phyloP scores from a whole-genome alignment of 2,113 vertebrate genomes.

The Larimichthys crocea region DNA sequence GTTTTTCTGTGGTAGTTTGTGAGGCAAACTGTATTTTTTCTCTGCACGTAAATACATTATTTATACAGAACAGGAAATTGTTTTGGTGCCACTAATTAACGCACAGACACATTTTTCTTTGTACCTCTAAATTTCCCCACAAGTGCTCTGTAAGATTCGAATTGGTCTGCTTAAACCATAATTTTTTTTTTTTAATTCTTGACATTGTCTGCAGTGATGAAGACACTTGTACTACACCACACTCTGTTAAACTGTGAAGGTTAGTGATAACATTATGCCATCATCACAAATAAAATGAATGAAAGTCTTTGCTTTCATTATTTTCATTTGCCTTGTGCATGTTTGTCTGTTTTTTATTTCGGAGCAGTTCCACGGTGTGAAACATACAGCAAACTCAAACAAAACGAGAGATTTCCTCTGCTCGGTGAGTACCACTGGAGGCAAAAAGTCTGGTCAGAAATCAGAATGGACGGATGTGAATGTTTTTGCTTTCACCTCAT shows the following conservation, averaged over 20 bases:
- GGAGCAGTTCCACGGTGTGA: conserved; percentile 52
- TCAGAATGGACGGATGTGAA: background rate
- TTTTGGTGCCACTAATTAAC: background rate
- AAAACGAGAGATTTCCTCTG: conserved; percentile 56
- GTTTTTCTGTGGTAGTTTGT: background rate
- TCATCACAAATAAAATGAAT: too few relatives aligned
- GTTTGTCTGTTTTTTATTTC: background rate
- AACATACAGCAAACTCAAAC: conserved; percentile 37
- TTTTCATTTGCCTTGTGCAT: background rate
- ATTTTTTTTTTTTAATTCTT: background rate
- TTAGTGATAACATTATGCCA: conserved; percentile 24
- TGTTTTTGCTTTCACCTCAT: background rate
- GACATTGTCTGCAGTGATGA: conserved; percentile 47
- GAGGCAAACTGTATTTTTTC: background rate
- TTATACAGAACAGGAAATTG: background rate
- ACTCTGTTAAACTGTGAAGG: conserved; percentile 13
- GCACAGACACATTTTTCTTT: background rate
- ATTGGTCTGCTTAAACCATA: too few relatives aligned
- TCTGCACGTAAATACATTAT: too few relatives aligned
- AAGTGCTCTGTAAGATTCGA: background rate
- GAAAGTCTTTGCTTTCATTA: background rate
- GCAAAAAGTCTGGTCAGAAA: too few relatives aligned
- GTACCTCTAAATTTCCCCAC: background rate
- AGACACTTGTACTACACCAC: background rate
- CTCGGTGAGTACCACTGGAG: conserved; percentile 63